phyloP scores from a whole-genome alignment of 2,113 vertebrate genomes.

The Spilogale gracilis region DNA sequence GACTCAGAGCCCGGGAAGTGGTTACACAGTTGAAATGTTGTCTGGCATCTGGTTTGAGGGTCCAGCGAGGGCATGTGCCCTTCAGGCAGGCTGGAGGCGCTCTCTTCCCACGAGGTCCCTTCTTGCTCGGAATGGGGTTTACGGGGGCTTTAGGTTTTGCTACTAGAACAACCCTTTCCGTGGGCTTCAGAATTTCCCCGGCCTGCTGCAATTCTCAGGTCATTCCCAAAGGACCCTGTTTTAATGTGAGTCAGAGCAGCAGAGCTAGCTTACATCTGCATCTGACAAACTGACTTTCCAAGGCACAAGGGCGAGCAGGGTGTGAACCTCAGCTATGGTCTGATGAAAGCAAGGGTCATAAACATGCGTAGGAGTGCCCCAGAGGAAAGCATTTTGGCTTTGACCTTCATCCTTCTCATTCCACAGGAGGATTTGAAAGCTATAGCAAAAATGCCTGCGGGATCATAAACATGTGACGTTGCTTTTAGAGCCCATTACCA shows the following conservation, averaged over 20 bases:
- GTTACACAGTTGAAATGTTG: neutral
- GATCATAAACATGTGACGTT: neutral
- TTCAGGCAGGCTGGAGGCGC: neutral
- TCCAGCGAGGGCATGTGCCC: fast-evolving
- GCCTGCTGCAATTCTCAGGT: neutral
- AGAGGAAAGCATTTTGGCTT: neutral
- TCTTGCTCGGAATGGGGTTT: fast-evolving
- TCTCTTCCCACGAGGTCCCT: neutral
- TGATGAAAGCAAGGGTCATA: neutral
- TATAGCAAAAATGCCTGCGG: neutral
- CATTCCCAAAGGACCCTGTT: neutral
- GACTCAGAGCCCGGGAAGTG: neutral
- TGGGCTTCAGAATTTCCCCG: neutral
- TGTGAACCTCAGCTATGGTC: neutral
- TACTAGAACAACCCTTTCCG: neutral
- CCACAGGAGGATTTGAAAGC: neutral
- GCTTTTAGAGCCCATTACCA: neutral
- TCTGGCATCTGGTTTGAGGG: neutral
- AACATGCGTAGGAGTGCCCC: fast-evolving
- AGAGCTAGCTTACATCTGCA: neutral
- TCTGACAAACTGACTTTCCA: neutral
- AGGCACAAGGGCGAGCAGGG: neutral
- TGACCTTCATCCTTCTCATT: neutral
- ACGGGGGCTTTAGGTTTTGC: fast-evolving
- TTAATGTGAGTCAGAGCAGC: neutral